phyloP scores from a whole-genome alignment of 2,113 vertebrate genomes.

The Leptosomus discolor region DNA sequence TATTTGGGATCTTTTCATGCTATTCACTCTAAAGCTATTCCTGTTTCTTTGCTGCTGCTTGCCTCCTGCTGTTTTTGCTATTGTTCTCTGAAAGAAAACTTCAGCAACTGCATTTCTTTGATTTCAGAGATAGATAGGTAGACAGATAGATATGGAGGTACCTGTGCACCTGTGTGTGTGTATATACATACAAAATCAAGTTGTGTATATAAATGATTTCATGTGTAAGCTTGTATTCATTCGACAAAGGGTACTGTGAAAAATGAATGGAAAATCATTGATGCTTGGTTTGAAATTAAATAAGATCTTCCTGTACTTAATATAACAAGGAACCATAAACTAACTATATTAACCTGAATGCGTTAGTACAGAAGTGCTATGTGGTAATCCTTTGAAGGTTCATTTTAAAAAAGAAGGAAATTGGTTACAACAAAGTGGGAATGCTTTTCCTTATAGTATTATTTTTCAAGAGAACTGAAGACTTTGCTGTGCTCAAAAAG shows the following conservation, averaged over 20 bases:
- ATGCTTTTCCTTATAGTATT: not conserved
- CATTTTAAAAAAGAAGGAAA: not conserved
- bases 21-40: not conserved
- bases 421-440: not conserved
- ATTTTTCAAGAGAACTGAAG: not conserved
- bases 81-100: not conserved
- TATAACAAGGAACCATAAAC: not conserved
- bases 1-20: not conserved
- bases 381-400: not conserved
- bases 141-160: not conserved
- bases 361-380: not conserved
- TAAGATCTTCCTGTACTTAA: not conserved
- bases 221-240: not conserved
- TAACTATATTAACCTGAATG: not conserved
- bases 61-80: slow-evolving; percentile 26
- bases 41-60: slow-evolving; percentile 33
- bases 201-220: not conserved
- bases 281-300: not conserved
- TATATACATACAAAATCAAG: not conserved
- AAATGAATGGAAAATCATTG: not conserved
- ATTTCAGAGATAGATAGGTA: not conserved
- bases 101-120: not conserved
- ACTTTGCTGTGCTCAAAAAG: not conserved
- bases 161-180: rapidly evolving
- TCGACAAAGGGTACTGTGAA: not conserved